Evolutionary conservation across 2,113 vertebrate species (phyloP).

Genomic region (Pseudorasbora parva): DNA sequence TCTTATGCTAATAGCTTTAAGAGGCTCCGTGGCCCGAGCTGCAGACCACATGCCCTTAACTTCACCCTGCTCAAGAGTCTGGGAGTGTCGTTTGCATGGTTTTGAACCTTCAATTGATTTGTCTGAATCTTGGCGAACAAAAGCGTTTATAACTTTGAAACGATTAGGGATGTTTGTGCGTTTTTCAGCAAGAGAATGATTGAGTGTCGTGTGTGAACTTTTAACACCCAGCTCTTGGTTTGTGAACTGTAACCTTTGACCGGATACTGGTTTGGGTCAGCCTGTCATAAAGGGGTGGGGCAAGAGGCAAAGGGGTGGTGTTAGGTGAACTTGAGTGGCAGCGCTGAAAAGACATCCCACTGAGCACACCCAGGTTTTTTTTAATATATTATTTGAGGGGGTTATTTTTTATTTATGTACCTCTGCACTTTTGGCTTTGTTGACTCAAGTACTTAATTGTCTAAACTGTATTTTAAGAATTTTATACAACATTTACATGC

Average conservation of each 20-base stretch:
- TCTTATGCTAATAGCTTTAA: slow-evolving; percentile 76
- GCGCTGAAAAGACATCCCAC: slow-evolving; percentile 60
- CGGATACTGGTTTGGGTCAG: slow-evolving; percentile 64
- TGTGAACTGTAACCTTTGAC: slow-evolving; percentile 79
- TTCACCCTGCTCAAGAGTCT: slow-evolving; percentile 51
- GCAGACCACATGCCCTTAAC: slow-evolving; percentile 57
- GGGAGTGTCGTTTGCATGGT: slow-evolving; percentile 33
- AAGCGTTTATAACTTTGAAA: background rate
- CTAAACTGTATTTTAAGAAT: slow-evolving; percentile 83
- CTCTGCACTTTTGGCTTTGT: slow-evolving; percentile 86
- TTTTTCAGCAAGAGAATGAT: slow-evolving; percentile 36
- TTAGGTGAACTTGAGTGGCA: slow-evolving; percentile 47
- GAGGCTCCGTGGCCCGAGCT: slow-evolving; percentile 55
- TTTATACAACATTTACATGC: slow-evolving; percentile 86
- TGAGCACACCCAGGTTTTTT: background rate
- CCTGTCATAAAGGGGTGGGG: slow-evolving; percentile 52
- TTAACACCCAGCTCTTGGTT: slow-evolving; percentile 71
- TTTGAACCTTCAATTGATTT: background rate
- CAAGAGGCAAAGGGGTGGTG: slow-evolving; percentile 16
- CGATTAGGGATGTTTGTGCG: background rate
- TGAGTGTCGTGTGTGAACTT: slow-evolving; percentile 71
- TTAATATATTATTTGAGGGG: slow-evolving; percentile 1
- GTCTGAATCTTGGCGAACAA: background rate
- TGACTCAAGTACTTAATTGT: slow-evolving; percentile 83
- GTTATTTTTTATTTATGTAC: slow-evolving; percentile 77